Evolutionary conservation across 2,888 invertebrate genomes (phyloP), one percentile per base, ranked within the genome.

Genomic region (Pecten maximus): DNA sequence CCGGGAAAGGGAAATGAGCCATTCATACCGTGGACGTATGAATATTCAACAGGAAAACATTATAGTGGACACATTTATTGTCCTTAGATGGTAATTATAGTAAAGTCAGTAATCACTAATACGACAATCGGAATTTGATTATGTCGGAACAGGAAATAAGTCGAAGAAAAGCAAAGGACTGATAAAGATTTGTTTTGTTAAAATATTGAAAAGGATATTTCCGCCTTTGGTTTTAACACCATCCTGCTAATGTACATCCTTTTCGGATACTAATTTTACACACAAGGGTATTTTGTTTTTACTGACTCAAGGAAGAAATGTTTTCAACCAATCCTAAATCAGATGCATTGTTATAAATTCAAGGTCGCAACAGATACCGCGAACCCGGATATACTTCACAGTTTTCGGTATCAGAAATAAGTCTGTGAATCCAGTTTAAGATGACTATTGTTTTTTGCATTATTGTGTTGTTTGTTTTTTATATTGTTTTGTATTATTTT

Each of bases 41-140:
- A 74, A 74, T 74, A 74, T 74, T 74, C 74, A 74, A 74, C 35
- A 74, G 74, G 74, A 74, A 74, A 35, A 10, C 28, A 74, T 74
- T 74, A 8, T 74, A 74, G 74, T 74, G 12, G 74, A 74, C 74
- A 74, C 35, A 35, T 35, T 28, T 74, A 74, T 28, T 74, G 74
- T 74, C 74, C 74, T 3, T 35, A 74, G 10, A 23, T 35, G 74
- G 35, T 74, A 6, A 74, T 74, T 74, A 74, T 35, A 6, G 28
- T 23, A 28, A 35, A 74, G 4, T 28, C 28, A 10, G 74, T 74
- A 74, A 74, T 74, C 35, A 74, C 74, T 15, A 15, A 74, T 10
- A 10, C 74, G 8, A 35, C 23, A 60, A 12, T 48, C 6, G 48
- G 15, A 48, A n/a, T 60, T 60, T 2, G n/a, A 60, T 60, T 60